Percentiles rank a stretch among this genome's conserved stretches.
phyloP scores from a whole-genome alignment of 2,797 vertebrate genomes.

The Peromyscus melanophrys region DNA sequence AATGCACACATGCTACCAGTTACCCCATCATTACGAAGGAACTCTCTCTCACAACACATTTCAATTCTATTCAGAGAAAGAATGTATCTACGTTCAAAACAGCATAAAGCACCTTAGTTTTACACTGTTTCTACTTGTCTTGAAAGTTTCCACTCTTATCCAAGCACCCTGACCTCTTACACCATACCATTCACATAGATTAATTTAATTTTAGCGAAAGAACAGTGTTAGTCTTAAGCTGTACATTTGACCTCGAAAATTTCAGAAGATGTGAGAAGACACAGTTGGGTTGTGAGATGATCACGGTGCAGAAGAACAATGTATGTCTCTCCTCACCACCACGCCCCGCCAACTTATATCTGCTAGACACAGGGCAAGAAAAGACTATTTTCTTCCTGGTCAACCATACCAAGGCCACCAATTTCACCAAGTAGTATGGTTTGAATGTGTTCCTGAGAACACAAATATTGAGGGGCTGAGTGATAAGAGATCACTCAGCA shows the following conservation, averaged over 20 bases:
- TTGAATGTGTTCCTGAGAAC: background rate
- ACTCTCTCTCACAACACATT: background rate
- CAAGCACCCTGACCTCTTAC: conserved; percentile 60
- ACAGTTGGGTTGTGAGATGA: conserved; percentile 73
- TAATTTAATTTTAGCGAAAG: conserved; percentile 77
- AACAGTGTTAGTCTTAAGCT: conserved; percentile 79
- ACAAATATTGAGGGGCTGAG: background rate
- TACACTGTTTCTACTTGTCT: conserved; percentile 67
- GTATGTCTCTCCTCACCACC: background rate
- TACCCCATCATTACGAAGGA: background rate
- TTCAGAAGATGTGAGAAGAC: conserved; percentile 75
- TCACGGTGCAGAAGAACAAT: conserved; percentile 59
- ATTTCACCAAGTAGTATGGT: background rate
- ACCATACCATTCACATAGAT: conserved; percentile 55
- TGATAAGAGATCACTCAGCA: too few species aligned
- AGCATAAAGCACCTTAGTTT: conserved; percentile 62
- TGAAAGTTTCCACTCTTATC: conserved; percentile 54
- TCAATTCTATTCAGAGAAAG: conserved; percentile 1
- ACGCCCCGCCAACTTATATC: conserved; percentile 13
- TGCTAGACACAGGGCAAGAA: conserved; percentile 75
- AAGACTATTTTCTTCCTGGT: conserved; percentile 68
- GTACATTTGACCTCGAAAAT: conserved; percentile 80
- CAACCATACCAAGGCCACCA: conserved; percentile 67
- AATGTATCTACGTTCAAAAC: conserved; percentile 54
- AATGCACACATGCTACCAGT: background rate